phyloP scores from a whole-genome alignment of 2,888 invertebrate species.

The Desoria tigrina region DNA sequence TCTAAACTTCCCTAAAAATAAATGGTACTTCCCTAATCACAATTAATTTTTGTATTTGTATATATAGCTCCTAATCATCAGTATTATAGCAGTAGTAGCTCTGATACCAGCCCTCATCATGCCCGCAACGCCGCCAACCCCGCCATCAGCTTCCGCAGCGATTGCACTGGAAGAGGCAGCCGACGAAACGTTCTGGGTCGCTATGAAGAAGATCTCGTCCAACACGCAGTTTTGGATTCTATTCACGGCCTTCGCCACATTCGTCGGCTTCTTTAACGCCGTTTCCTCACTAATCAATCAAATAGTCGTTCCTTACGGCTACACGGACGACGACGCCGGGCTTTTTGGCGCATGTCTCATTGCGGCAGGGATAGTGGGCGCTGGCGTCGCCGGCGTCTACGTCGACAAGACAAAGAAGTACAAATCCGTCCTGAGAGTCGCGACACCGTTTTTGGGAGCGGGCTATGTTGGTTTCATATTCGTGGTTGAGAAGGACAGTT shows the following conservation, averaged over 20 bases:
- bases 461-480: slow-evolving; percentile 31
- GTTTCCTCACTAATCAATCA: slow-evolving; percentile 38
- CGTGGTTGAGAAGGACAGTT: slow-evolving; percentile 26
- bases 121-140: slow-evolving; percentile 28
- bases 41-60: no score
- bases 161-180: slow-evolving; percentile 29
- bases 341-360: slow-evolving; percentile 35
- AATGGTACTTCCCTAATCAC: no score
- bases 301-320: slow-evolving; percentile 35
- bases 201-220: slow-evolving; percentile 22
- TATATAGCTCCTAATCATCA: slow-evolving; percentile 24
- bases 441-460: slow-evolving; percentile 24
- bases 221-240: slow-evolving; percentile 33
- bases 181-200: slow-evolving; percentile 35
- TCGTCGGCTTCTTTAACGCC: slow-evolving; percentile 36
- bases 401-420: slow-evolving; percentile 37
- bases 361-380: slow-evolving; percentile 30
- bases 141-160: slow-evolving; percentile 34
- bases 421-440: slow-evolving; percentile 17
- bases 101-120: slow-evolving; percentile 30
- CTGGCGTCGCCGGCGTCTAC: slow-evolving; percentile 29
- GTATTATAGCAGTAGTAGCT: slow-evolving; percentile 22
- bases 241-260: slow-evolving; percentile 29
- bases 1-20: no score
- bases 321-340: slow-evolving; percentile 33